Evolutionary conservation across 2,888 invertebrate species (phyloP).

Genomic region (Sinelater perroti): DNA sequence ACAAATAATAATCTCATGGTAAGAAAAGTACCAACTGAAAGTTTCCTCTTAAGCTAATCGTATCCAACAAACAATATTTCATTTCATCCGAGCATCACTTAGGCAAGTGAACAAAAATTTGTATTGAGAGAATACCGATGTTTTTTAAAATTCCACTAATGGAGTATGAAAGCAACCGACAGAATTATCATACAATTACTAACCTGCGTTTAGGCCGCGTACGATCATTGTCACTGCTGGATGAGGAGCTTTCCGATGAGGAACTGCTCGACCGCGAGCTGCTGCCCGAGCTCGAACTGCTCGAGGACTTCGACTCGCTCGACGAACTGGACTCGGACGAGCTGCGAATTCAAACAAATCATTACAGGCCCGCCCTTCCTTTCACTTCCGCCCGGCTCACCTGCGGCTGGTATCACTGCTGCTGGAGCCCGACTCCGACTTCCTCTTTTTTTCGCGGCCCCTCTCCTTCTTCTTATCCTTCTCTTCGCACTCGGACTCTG

Average conservation of each 20-base stretch:
- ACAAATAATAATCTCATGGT: too few relatives aligned
- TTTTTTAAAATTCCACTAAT: not conserved
- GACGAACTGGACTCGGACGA: constrained; percentile 87
- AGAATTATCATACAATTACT: constrained; percentile 46
- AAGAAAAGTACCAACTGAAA: too few relatives aligned
- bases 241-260: constrained; percentile 71
- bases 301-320: constrained; percentile 81
- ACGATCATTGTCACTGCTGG: constrained; percentile 72
- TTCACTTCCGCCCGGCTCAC: constrained; percentile 33
- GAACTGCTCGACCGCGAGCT: constrained; percentile 64
- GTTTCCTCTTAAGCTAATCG: too few relatives aligned
- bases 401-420: constrained; percentile 82
- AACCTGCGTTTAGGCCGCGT: constrained; percentile 72
- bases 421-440: constrained; percentile 77
- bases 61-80: too few relatives aligned
- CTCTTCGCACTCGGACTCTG: constrained; percentile 75
- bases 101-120: too few relatives aligned
- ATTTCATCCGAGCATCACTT: too few relatives aligned
- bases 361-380: not conserved
- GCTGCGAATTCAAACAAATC: constrained; percentile 52
- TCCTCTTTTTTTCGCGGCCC: constrained; percentile 70
- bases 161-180: not conserved
- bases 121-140: too few relatives aligned
- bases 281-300: constrained; percentile 75
- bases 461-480: constrained; percentile 74